A percentile compares a stretch with the other conserved stretches of the same genome.
Evolutionary conservation across 2,797 vertebrate genomes (phyloP).

Genomic region (Columba guinea): DNA sequence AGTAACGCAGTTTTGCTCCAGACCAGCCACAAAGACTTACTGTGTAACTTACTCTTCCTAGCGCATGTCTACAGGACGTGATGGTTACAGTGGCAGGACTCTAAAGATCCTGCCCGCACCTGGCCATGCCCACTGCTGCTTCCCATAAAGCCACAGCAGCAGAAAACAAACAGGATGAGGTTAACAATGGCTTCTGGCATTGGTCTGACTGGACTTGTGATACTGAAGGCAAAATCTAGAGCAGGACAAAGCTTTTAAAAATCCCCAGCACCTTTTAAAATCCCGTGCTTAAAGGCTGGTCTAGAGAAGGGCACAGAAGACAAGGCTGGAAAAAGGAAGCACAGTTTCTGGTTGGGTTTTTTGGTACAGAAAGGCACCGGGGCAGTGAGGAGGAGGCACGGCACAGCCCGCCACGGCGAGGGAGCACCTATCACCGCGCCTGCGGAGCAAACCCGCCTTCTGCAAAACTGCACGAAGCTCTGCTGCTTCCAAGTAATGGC

Average conservation of each 20-base stretch:
- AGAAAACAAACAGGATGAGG: background rate
- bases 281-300: background rate
- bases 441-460: background rate
- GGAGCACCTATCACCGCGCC: fast-evolving
- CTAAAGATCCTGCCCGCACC: background rate
- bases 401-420: background rate
- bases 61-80: background rate
- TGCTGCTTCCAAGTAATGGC: background rate
- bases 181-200: background rate
- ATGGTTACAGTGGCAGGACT: background rate
- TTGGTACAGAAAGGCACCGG: background rate
- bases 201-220: background rate
- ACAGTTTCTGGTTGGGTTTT: background rate
- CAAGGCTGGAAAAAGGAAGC: background rate
- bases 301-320: background rate
- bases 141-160: background rate
- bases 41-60: background rate
- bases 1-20: background rate
- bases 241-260: background rate
- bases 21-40: background rate
- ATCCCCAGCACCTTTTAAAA: background rate
- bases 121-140: background rate
- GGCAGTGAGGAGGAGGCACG: background rate
- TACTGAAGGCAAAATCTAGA: background rate
- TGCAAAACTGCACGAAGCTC: background rate